Percentiles rank a stretch among this genome's conserved stretches.
These are phyloP conservation scores for Cebidichthys violaceus DNA, from an alignment of 2,113 vertebrate genomes.

Conservation along the genomic window DNA sequence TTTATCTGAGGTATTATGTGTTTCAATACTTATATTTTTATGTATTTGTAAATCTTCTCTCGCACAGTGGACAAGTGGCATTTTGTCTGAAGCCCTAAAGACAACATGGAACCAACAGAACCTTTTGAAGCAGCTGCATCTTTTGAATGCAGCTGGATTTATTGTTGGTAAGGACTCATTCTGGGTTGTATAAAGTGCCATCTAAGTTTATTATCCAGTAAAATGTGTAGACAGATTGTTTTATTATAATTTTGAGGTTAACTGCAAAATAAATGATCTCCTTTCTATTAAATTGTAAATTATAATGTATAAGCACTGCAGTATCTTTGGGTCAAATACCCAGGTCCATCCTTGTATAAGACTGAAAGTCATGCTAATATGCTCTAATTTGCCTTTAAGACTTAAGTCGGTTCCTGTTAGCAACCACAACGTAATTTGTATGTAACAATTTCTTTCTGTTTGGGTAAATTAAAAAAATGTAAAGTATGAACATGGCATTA, in stretches of 20 bases:
- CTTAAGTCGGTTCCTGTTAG: background rate
- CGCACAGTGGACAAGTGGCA: conserved; percentile 84
- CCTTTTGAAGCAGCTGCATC: conserved; percentile 7
- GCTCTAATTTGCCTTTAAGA: background rate
- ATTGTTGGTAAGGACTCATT: conserved; percentile 37
- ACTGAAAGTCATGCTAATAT: background rate
- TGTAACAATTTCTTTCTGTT: conserved; percentile 39
- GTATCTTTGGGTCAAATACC: conserved; percentile 8
- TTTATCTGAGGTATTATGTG: background rate
- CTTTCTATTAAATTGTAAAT: conserved; percentile 14
- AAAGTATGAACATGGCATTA: background rate
- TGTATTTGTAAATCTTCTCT: conserved; percentile 34
- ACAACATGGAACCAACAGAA: conserved; percentile 28
- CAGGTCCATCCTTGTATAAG: background rate
- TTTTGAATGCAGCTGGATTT: conserved; percentile 24
- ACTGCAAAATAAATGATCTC: background rate
- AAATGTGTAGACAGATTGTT: background rate
- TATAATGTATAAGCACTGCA: background rate
- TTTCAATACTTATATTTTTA: background rate
- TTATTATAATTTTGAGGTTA: background rate
- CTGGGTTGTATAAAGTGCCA: conserved; percentile 9
- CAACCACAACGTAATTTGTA: background rate
- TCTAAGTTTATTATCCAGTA: background rate
- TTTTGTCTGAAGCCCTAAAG: conserved; percentile 72
- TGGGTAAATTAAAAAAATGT: conserved; percentile 64